phyloP scores from a whole-genome alignment of 2,113 vertebrate species.

The Clarias macrocephalus region DNA sequence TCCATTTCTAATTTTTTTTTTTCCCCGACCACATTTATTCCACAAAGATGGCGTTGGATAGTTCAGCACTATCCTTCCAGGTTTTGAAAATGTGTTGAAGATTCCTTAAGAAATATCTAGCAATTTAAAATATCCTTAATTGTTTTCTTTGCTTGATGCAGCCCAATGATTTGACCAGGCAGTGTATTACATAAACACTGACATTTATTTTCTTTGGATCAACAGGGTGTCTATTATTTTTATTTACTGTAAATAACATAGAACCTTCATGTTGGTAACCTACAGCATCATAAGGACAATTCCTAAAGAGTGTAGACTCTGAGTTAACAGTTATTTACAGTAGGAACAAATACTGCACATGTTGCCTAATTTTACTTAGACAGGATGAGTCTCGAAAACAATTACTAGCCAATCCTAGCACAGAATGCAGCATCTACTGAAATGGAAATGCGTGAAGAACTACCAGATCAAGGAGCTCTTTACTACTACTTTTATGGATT shows the following conservation, averaged over 20 bases:
- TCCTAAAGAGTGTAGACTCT: neutral
- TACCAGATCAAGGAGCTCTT: neutral
- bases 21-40: no score
- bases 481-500: neutral
- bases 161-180: no score
- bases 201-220: neutral
- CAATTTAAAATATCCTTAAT: no score
- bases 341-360: neutral
- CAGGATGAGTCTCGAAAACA: neutral
- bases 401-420: neutral
- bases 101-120: no score
- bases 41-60: no score
- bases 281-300: neutral
- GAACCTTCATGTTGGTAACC: neutral
- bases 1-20: no score
- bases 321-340: neutral
- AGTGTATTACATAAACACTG: neutral
- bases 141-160: no score
- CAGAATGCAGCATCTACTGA: neutral
- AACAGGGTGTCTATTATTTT: neutral
- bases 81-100: no score
- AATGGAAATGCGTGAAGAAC: neutral
- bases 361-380: neutral
- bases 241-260: neutral
- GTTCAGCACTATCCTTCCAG: no score